Evolutionary conservation across 30 jellyfish, hydroid and myxozoan species (phyloP).

Genomic region (Cassiopea xamachana): DNA sequence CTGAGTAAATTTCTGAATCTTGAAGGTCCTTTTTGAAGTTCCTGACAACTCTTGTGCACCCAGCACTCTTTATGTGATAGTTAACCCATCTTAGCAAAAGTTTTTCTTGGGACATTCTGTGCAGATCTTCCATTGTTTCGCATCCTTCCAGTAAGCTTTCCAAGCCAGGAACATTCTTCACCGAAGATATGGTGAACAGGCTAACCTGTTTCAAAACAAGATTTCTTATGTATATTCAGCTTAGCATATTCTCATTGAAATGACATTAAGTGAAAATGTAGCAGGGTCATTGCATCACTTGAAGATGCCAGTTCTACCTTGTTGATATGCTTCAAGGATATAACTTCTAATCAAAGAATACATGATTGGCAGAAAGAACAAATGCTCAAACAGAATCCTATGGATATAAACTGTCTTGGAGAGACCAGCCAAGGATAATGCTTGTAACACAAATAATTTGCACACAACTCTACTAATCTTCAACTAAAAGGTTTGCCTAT

Average conservation of each 20-base stretch:
- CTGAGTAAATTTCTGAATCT: constrained; percentile 68
- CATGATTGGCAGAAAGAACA: neutral
- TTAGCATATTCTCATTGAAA: neutral
- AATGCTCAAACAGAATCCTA: too few relatives aligned
- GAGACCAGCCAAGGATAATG: too few relatives aligned
- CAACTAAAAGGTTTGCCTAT: too few relatives aligned
- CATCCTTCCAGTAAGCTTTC: constrained; percentile 53
- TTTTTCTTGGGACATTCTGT: constrained; percentile 75
- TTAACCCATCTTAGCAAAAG: constrained; percentile 80
- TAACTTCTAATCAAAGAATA: neutral
- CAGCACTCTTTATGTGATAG: constrained; percentile 72
- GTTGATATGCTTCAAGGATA: neutral
- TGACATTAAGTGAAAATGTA: neutral
- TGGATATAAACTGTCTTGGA: too few relatives aligned
- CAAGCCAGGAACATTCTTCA: constrained; percentile 51
- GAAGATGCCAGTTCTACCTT: neutral
- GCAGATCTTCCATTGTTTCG: constrained; percentile 64
- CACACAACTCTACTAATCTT: too few relatives aligned
- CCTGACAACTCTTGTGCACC: constrained; percentile 31
- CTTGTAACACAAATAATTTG: too few relatives aligned
- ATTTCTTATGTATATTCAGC: neutral
- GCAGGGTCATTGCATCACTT: neutral
- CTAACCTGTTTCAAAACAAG: constrained; percentile 51
- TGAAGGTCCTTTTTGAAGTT: constrained; percentile 66
- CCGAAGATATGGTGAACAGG: constrained; percentile 48